phyloP scores from a whole-genome alignment of 2,797 vertebrate species.

The Meda fulgida region DNA sequence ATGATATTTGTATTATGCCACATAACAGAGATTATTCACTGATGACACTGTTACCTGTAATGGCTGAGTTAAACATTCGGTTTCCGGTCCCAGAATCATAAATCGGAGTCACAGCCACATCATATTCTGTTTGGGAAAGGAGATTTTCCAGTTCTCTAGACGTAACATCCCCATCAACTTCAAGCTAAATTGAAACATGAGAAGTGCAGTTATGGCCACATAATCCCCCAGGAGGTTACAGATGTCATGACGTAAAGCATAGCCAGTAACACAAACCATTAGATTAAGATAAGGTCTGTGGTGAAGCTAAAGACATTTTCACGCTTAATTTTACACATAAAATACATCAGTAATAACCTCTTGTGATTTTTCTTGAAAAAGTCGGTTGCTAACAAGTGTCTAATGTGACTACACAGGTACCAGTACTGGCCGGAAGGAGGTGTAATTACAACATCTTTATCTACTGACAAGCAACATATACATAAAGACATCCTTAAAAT shows the following conservation, averaged over 20 bases:
- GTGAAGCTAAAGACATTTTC: not conserved
- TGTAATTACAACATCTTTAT: not conserved
- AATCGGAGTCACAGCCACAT: slow-evolving; percentile 85
- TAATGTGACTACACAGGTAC: not conserved
- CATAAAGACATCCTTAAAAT: no score
- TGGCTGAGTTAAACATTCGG: slow-evolving; percentile 80
- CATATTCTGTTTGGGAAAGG: slow-evolving; percentile 89
- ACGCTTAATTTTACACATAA: not conserved
- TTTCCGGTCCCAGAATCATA: slow-evolving; percentile 86
- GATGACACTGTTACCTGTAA: slow-evolving; percentile 81
- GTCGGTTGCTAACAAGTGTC: not conserved
- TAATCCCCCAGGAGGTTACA: not conserved
- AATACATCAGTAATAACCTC: not conserved
- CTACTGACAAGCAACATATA: not conserved
- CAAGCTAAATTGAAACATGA: slow-evolving; percentile 78
- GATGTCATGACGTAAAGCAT: not conserved
- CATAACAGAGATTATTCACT: not conserved
- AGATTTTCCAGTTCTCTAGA: slow-evolving; percentile 84
- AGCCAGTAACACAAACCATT: not conserved
- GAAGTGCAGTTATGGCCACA: not conserved
- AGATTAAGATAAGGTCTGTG: not conserved
- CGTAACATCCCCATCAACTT: slow-evolving; percentile 83
- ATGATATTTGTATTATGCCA: not conserved
- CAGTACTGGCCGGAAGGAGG: not conserved
- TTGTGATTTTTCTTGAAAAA: not conserved